Percentiles rank a stretch among this genome's conserved stretches.
These are phyloP conservation scores for Lordiphosa stackelbergi DNA, from an alignment of 1,140 invertebrate genomes.

Conservation along the genomic window DNA sequence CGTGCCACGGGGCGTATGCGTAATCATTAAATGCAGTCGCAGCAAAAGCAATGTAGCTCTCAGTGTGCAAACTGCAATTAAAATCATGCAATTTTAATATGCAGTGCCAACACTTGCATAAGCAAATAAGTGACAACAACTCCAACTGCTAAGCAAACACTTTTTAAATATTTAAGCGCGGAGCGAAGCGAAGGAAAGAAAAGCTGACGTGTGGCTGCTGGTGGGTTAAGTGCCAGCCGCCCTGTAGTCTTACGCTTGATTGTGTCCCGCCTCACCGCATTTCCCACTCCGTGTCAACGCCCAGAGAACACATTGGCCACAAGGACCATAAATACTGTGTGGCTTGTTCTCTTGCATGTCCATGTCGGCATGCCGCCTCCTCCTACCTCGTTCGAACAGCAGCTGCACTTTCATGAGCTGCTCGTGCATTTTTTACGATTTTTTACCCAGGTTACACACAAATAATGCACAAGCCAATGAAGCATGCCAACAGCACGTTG, in stretches of 20 bases:
- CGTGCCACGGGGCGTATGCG: constrained; percentile 56
- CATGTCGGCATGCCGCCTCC: constrained; percentile 55
- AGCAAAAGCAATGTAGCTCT: constrained; percentile 54
- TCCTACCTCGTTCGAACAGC: constrained; percentile 18
- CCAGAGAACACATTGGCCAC: constrained; percentile 42
- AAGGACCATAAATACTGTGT: constrained; percentile 70
- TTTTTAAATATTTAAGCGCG: constrained; percentile 68
- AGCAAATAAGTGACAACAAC: constrained; percentile 60
- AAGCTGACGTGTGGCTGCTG: constrained; percentile 56
- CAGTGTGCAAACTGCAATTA: constrained; percentile 66
- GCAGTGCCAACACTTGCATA: constrained; percentile 65
- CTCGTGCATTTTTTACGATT: constrained; percentile 69
- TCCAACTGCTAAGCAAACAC: constrained; percentile 66
- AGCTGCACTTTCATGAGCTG: constrained; percentile 42
- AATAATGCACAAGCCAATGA: constrained; percentile 75
- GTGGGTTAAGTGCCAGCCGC: constrained; percentile 63
- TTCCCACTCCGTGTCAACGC: constrained; percentile 7
- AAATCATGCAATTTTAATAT: constrained; percentile 74
- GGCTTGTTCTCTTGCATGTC: constrained; percentile 69
- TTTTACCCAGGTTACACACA: constrained; percentile 67
- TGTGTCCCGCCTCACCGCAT: constrained; percentile 32
- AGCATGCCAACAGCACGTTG: constrained; percentile 59
- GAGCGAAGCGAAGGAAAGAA: constrained; percentile 17
- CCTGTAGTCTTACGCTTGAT: constrained; percentile 72
- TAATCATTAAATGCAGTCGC: constrained; percentile 64